Base-by-base conservation (phyloP, 2,888 invertebrate genomes). In the Atherix ibis region DNA sequence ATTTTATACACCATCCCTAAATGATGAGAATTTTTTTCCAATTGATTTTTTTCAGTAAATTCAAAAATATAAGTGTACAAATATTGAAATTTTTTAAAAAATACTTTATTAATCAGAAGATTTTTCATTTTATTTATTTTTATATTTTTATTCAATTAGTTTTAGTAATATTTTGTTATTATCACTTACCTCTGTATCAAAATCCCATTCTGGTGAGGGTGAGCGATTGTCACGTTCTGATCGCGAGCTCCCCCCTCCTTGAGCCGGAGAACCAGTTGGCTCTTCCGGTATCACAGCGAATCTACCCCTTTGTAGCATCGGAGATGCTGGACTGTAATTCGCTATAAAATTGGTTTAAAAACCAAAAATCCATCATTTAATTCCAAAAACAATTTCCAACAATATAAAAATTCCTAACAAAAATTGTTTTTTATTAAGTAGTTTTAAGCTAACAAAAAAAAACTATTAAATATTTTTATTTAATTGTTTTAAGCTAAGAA, bases 261-360 rank as follows among this genome's bases (percentile, higher is more conserved):
- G 56, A 30, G 58, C 54, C 5, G 59, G 58, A 27, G 58, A 54
- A 37, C 54, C 54, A 38, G 34, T 44, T 27, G 66, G 66, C 46
- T 68, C 68, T 40, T 62, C 62, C 28, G 62, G 62, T 46, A 62
- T 62, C 39, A 62, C 62, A 44, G 62, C 61, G 41, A 62, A 62
- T 33, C 62, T 52, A 31, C 62, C 62, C 33, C 62, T 51, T 43
- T 59, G 61, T 36, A 62, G 39, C 41, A 60, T 52, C 25, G 62
- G 62, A 13, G 62, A 62, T 44, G 59, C 57, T 18, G 46, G 44
- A 40, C 61, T 60, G 52, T 61, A 61, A 45, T 57, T 60, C 34
- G 53, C 61, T 61, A 42, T 2, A 48, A 3, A 17, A 26, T 12
- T 27, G 8, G n/a, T n/a, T n/a, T n/a, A n/a, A n/a, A n/a, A 19